Evolutionary conservation across 2,888 invertebrate genomes (phyloP), one percentile per base, ranked within the genome.

Genomic region (Dicycla oo): DNA sequence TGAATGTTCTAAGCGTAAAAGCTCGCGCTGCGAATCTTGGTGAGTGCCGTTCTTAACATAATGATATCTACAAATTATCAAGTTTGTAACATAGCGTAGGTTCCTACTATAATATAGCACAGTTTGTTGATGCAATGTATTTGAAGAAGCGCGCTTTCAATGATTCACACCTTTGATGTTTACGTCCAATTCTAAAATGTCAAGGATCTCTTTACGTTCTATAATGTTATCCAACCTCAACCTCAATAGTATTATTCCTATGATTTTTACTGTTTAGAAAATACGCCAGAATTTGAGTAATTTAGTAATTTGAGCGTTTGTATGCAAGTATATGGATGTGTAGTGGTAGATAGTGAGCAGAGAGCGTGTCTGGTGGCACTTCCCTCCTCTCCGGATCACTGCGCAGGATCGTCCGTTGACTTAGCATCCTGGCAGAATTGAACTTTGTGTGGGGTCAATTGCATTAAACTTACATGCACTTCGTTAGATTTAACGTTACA

Each of bases 371-470:
- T 85, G 86, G 79, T 84, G 85, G 81, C 88, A 87, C 88, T 90
- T 91, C 88, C 89, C 87, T 86, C 82, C 87, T 86, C 85, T 84
- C 70, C 89, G 91, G 90, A 88, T 89, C 91, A 91, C 86, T 91
- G 92, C 87, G 80, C 88, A 89, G 86, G 86, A 88, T 83, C 86
- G 88, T 88, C 91, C 89, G 91, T 91, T 90, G 88, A 85, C 88
- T 81, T 86, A 86, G 76, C 85, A 83, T 84, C 83, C 81, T 83
- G 71, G 60, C 74, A 77, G 72, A 70, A 86, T 82, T 89, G 87
- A 91, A 89, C 89, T 86, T 86, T 86, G 84, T 86, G 77, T 79
- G 82, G 78, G 84, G 86, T 88, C 86, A 87, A 88, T 84, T 83
- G 84, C 85, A 84, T 88, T 87, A 84, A 76, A 86, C 80, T 81